These are phyloP conservation scores for Helogale parvula DNA, from an alignment of 2,113 vertebrate genomes.

Conservation along the genomic window DNA sequence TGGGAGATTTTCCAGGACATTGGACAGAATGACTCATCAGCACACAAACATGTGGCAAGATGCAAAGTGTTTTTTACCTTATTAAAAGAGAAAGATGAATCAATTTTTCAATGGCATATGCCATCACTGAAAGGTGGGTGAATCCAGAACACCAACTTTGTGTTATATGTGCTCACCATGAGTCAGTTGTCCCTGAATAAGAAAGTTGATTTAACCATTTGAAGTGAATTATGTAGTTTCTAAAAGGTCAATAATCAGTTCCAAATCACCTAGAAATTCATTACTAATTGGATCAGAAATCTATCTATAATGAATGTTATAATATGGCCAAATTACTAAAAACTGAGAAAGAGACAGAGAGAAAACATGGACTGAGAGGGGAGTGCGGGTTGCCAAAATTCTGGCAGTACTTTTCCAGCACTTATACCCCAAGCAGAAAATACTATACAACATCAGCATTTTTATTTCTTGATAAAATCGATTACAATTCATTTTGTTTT, in stretches of 20 bases:
- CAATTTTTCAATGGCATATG: neutral
- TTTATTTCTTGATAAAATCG: neutral
- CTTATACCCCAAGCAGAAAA: neutral
- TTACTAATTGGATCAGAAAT: neutral
- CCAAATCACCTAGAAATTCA: neutral
- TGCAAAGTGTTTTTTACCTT: neutral
- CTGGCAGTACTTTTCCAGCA: neutral
- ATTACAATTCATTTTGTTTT: neutral
- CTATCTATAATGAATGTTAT: neutral
- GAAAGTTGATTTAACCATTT: neutral
- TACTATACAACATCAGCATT: neutral
- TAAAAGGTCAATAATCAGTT: neutral
- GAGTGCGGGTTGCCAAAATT: neutral
- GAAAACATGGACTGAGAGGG: neutral
- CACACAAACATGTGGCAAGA: neutral
- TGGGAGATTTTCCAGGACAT: neutral
- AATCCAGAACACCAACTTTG: neutral
- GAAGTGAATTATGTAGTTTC: neutral
- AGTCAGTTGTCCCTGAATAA: neutral
- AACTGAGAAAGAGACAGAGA: neutral
- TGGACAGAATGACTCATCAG: neutral
- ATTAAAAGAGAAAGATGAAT: neutral
- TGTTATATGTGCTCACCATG: neutral
- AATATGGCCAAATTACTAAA: neutral
- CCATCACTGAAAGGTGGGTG: neutral